phyloP scores from a whole-genome alignment of 64 coral and sea anemone genomes.

The Pocillopora damicornis region DNA sequence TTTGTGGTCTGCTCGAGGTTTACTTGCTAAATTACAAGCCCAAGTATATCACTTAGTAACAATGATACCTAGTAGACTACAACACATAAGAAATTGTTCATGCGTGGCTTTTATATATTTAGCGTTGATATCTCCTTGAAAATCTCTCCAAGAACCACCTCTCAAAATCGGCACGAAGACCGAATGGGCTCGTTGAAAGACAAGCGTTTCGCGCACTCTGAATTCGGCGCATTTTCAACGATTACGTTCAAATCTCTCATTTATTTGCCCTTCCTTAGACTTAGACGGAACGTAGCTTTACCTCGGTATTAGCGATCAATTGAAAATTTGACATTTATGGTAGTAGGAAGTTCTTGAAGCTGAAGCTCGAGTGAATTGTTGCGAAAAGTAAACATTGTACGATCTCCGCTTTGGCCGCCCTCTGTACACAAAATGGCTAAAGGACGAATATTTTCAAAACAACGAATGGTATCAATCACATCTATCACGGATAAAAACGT shows the following conservation, averaged over 20 bases:
- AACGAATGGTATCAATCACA: conserved; percentile 31
- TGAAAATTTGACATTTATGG: conserved; percentile 55
- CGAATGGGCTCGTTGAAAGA: conserved; percentile 38
- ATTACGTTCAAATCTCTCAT: not conserved
- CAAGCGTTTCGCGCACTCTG: conserved; percentile 15
- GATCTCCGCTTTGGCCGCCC: conserved; percentile 63
- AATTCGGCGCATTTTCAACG: not conserved
- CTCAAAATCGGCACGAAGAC: conserved; percentile 45
- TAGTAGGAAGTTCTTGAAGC: conserved; percentile 74
- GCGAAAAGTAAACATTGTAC: conserved; percentile 74
- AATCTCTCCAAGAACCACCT: conserved; percentile 39
- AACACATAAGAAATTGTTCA: conserved; percentile 44
- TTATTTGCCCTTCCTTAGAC: conserved; percentile 2
- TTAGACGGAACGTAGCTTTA: not conserved
- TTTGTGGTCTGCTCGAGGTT: conserved; percentile 79
- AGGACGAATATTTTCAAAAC: conserved; percentile 53
- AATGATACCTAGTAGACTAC: conserved; percentile 39
- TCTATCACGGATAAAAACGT: conserved; percentile 25
- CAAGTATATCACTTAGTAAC: conserved; percentile 79
- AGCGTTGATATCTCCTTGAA: conserved; percentile 54
- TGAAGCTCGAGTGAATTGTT: conserved; percentile 80
- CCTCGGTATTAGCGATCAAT: conserved; percentile 24
- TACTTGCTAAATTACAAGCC: conserved; percentile 80
- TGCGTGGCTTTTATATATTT: conserved; percentile 52
- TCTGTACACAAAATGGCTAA: conserved; percentile 96